Base-by-base conservation (phyloP, 2,888 invertebrate species). In the Folsomia manolachei region DNA sequence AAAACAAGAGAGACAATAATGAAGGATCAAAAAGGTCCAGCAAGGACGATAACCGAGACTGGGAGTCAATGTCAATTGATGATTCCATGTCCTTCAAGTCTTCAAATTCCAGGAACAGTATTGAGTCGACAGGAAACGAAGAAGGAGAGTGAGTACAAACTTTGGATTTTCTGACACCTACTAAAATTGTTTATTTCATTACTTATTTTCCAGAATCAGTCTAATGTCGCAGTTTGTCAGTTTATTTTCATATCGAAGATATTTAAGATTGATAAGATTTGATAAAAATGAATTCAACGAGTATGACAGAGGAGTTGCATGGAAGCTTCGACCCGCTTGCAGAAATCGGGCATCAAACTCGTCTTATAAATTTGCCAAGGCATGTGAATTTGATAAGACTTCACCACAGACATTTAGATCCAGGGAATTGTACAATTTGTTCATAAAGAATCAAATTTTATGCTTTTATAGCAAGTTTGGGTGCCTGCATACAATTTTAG, bases 261-360 rank as follows among this genome's bases (percentile, higher is more conserved):
- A 56, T 19, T 56, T 56, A 19, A 56, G 19, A 21, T 19, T 19
- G 21, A n/a, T 56, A 14, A 4, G 7, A 18, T 56, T 56, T 56
- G 21, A 56, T 21, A 56, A 56, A 19, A 21, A 56, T n/a, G 21
- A 56, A 56, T 56, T 56, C 56, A 56, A 56, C 56, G 56, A 56
- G n/a, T 56, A 56, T 56, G 56, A 56, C 19, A 56, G 19, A 56
- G 7, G 11, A 4, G 18, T 56, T 18, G 21, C 21, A 56, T 21
- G 19, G 21, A 56, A 56, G 56, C 21, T 56, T 7, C 4, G 21
- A 56, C 56, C 19, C 4, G 21, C 4, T 4, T 21, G 7, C 56
- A 56, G 56, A 56, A 56, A 56, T 19, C 7, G 19, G n/a, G 56
- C 56, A 7, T 56, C 56, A 56, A 56, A 56, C n/a, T 18, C 56